Base-by-base conservation (phyloP, 2,888 invertebrate species). In the Caenorhabditis macrosperma region DNA sequence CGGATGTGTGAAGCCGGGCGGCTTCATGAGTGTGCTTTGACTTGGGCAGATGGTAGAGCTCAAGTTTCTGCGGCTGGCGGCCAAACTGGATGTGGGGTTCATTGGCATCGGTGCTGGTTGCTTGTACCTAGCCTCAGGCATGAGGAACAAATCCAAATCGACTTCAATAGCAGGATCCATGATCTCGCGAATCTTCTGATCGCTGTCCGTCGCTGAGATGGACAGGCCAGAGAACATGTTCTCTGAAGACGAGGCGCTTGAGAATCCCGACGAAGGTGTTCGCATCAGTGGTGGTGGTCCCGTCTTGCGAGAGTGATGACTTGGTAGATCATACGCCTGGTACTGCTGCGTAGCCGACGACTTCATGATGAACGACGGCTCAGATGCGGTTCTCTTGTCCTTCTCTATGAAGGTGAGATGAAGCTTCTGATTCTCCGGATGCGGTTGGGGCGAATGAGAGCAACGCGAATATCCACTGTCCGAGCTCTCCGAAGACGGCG, bases 151-250 rank as follows among this genome's bases (percentile, higher is more conserved):
- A 48, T 68, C 63, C 33, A 76, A 48, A 22, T 67, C 68, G 0
- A 76, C 76, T 26, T 79, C 79, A 17, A 74, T 59, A 12, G 79
- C 20, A 15, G 79, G 79, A 59, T 79, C 79, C 41, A 68, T 41
- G 1, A 79, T 30, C 5, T 79, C 79, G 20, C 44, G 48, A 0
- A 74, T 17, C 44, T 69, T 68, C 10, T 41, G 38, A 24, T 68
- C 68, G 12, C 55, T 35, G 9, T 68, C 67, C 22, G 63, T 24
- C 0, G n/a, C n/a, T n/a, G 54, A 7, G 22, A 63, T 54, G 6
- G 68, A 64, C 30, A 78, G 46, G 48, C 67, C 72, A 24, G 72
- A 67, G 26, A 78, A 54, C 78, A 78, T 67, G 41, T 78, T 78
- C 41, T 78, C 78, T n/a, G 79, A 74, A 1, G 79, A 79, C 0